phyloP scores from a whole-genome alignment of 2,888 invertebrate species.

The Globia sparganii region DNA sequence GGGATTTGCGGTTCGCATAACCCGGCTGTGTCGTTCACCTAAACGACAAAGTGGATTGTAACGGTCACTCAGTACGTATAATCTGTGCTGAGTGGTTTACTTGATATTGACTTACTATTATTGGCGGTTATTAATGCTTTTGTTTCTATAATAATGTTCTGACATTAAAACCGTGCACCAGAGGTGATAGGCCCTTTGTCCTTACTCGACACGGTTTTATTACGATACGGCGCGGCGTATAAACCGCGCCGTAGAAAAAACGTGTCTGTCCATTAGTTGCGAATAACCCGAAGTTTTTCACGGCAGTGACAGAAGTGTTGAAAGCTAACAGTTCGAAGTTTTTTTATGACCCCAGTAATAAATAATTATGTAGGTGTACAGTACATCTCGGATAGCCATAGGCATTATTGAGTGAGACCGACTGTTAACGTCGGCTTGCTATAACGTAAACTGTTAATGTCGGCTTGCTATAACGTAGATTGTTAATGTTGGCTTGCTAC shows the following conservation, averaged over 20 bases:
- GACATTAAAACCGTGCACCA: background rate
- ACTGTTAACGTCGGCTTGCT: background rate
- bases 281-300: too few relatives aligned
- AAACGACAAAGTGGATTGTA: conserved; percentile 54
- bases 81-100: conserved; percentile 62
- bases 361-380: background rate
- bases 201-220: background rate
- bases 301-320: too few relatives aligned
- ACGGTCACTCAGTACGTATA: conserved; percentile 55
- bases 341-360: background rate
- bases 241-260: too few relatives aligned
- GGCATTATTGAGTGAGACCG: background rate
- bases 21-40: conserved; percentile 36
- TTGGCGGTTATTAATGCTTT: conserved; percentile 22
- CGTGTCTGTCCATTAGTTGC: too few relatives aligned
- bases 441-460: too few relatives aligned
- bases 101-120: conserved; percentile 39
- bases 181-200: background rate
- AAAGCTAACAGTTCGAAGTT: background rate
- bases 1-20: conserved; percentile 73
- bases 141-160: background rate
- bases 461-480: too few relatives aligned
- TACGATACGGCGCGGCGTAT: background rate
- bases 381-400: background rate
- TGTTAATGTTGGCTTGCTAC: too few relatives aligned